phyloP scores from a whole-genome alignment of 2,113 vertebrate species.

The Tautogolabrus adspersus region DNA sequence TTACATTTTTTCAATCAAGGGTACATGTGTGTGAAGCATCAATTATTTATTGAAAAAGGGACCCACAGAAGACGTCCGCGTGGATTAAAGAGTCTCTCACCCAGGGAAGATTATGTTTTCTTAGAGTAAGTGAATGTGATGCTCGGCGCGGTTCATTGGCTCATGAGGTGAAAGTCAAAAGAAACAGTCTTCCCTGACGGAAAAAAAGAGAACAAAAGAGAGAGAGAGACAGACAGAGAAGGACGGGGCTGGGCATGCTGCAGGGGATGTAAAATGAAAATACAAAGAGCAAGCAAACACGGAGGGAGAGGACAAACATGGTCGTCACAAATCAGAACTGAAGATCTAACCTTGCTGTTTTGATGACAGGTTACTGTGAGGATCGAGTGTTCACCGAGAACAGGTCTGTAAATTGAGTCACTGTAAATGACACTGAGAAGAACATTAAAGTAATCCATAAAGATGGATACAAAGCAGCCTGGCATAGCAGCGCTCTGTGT shows the following conservation, averaged over 20 bases:
- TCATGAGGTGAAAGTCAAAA: conserved; percentile 61
- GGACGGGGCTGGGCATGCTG: conserved; percentile 9
- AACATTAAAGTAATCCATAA: conserved; percentile 38
- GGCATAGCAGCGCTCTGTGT: background rate
- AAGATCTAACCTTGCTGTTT: conserved; percentile 25
- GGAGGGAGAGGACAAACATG: conserved; percentile 10
- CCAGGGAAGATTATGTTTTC: conserved; percentile 56
- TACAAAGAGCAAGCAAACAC: conserved; percentile 17
- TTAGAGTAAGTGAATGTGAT: conserved; percentile 52
- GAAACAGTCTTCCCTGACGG: conserved; percentile 12
- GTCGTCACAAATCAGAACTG: conserved; percentile 8
- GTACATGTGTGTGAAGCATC: conserved; percentile 65
- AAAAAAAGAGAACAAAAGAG: conserved; percentile 12
- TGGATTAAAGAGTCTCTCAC: conserved; percentile 59
- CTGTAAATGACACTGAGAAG: conserved; percentile 42
- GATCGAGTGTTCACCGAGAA: conserved; percentile 14
- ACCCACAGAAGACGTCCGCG: conserved; percentile 47
- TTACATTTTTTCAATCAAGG: conserved; percentile 64
- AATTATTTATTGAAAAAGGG: conserved; percentile 68
- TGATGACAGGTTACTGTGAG: conserved; percentile 37
- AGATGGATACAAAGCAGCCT: background rate
- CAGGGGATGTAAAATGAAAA: conserved; percentile 40
- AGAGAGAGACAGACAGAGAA: conserved; percentile 1
- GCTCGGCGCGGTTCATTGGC: conserved; percentile 32
- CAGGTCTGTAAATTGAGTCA: conserved; percentile 36